Conservation (phyloP, 2,888 invertebrate species). For the Mechanitis messenoides region DNA sequence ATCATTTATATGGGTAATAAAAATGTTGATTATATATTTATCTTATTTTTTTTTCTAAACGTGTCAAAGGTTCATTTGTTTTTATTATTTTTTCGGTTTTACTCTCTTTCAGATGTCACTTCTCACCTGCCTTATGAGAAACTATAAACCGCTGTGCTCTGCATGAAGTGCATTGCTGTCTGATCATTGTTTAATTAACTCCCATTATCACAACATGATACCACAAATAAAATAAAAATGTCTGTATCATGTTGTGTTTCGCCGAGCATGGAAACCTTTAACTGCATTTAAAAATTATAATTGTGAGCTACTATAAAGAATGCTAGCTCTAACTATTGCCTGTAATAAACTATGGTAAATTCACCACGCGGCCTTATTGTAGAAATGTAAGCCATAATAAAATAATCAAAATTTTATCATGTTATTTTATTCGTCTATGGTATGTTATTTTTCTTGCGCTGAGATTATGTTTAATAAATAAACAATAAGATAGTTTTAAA, state of each 20-base stretch:
- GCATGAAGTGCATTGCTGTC: conserved; percentile 71
- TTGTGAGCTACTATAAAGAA: conserved; percentile 1
- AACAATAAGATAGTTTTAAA: conserved; percentile 7
- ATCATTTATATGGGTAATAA: too few relatives aligned
- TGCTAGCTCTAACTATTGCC: background rate
- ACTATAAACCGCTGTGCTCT: conserved; percentile 82
- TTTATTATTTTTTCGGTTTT: conserved; percentile 52
- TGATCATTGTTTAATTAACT: conserved; percentile 49
- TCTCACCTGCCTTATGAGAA: conserved; percentile 94
- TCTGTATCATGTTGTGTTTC: conserved; percentile 22
- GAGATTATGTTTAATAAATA: too few relatives aligned
- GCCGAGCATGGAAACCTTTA: conserved; percentile 47
- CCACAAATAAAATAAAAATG: conserved; percentile 9
- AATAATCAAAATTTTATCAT: too few relatives aligned
- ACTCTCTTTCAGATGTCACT: conserved; percentile 91
- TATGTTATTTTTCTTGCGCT: too few relatives aligned
- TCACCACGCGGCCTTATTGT: conserved; percentile 1
- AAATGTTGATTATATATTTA: too few relatives aligned
- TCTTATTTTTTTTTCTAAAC: too few relatives aligned
- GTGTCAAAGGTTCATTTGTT: background rate
- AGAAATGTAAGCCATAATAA: conserved; percentile 3
- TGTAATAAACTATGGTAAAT: background rate
- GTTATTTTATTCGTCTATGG: too few relatives aligned
- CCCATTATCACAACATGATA: conserved; percentile 22
- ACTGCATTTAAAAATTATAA: conserved; percentile 22